phyloP scores from a whole-genome alignment of 1,140 invertebrate species.

The Carcinoscorpius rotundicauda region DNA sequence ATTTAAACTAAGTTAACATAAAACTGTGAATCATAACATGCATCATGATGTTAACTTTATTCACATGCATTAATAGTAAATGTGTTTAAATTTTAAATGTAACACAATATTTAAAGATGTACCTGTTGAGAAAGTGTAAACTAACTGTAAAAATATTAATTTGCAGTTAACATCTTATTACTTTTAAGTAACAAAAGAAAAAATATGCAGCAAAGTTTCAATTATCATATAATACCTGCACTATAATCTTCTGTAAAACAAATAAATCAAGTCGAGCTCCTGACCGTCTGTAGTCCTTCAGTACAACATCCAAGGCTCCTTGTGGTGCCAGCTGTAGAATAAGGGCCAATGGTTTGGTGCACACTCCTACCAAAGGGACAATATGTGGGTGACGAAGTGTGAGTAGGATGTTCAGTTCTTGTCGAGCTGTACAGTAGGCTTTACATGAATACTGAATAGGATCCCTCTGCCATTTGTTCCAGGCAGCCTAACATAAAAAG shows the following conservation, averaged over 20 bases:
- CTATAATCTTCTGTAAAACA: conserved; percentile 67
- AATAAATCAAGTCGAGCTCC: conserved; percentile 65
- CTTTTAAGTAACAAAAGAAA: too few relatives aligned
- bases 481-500: conserved; percentile 44
- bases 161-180: too few relatives aligned
- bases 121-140: too few relatives aligned
- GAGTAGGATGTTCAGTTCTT: conserved; percentile 81
- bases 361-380: conserved; percentile 79
- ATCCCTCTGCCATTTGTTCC: conserved; percentile 81
- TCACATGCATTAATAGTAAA: too few relatives aligned
- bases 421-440: conserved; percentile 86
- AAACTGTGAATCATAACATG: too few relatives aligned
- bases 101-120: too few relatives aligned
- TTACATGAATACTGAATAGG: conserved; percentile 81
- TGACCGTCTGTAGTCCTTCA: conserved; percentile 67
- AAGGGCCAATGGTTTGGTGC: conserved; percentile 74
- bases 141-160: too few relatives aligned
- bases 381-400: conserved; percentile 80
- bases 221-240: conserved; percentile 47
- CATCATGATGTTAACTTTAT: too few relatives aligned
- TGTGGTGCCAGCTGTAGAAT: conserved; percentile 81
- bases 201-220: too few relatives aligned
- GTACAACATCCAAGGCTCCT: conserved; percentile 69
- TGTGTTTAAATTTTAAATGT: too few relatives aligned
- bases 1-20: too few relatives aligned